Evolutionary conservation across 2,113 vertebrate species (phyloP).

Genomic region (Leptocoma aspasia): DNA sequence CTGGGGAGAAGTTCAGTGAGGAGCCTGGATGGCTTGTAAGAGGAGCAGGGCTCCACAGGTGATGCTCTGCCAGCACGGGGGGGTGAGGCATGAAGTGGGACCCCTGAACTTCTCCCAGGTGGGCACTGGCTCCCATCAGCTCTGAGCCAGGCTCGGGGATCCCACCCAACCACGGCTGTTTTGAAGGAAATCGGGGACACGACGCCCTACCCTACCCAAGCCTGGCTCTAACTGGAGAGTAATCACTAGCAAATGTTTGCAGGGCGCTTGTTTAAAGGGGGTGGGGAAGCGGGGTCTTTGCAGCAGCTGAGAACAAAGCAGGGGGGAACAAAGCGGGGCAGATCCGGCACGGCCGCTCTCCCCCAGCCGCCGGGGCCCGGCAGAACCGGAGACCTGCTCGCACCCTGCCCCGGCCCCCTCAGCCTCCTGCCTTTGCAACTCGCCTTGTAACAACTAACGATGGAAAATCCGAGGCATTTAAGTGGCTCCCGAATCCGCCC

Average conservation of each 20-base stretch:
- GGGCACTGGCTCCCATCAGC: background rate
- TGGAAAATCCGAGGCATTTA: constrained; percentile 65
- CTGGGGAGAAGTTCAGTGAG: rapidly evolving
- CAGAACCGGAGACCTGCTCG: background rate
- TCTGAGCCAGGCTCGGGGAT: background rate
- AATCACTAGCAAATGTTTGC: constrained; percentile 69
- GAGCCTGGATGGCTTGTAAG: background rate
- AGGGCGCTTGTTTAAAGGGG: background rate
- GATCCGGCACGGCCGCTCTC: background rate
- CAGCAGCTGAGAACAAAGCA: constrained; percentile 22
- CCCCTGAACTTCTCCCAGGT: background rate
- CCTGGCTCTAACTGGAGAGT: background rate
- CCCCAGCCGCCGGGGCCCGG: background rate
- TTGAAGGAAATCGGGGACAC: background rate
- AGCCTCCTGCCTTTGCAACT: constrained; percentile 22
- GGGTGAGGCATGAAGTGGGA: background rate
- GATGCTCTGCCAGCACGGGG: background rate
- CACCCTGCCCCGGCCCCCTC: constrained; percentile 6
- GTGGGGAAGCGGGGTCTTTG: background rate
- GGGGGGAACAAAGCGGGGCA: background rate
- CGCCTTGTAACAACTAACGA: constrained; percentile 67
- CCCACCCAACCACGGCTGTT: background rate
- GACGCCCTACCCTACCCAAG: background rate
- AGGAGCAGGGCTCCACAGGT: background rate
- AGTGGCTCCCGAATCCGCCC: constrained; percentile 65